Conservation (phyloP, 2,888 invertebrate genomes). For the Prenolepis imparis region DNA sequence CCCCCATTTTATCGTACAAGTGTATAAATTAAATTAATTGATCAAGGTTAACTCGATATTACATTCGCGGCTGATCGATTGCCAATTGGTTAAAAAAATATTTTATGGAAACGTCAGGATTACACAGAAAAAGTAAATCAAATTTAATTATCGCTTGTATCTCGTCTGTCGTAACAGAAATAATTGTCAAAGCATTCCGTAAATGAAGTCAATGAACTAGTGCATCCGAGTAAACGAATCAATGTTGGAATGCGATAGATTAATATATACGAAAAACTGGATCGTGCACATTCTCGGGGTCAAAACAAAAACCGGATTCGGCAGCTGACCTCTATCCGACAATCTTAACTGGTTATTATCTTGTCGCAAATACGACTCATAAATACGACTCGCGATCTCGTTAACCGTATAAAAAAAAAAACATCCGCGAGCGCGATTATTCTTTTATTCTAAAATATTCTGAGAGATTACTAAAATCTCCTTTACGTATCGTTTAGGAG, state of each 20-base stretch:
- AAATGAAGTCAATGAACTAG: conserved; percentile 30
- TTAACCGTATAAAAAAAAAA: not conserved
- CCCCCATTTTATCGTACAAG: not conserved
- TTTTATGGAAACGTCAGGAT: not conserved
- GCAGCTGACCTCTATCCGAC: conserved; percentile 21
- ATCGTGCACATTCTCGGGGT: conserved; percentile 20
- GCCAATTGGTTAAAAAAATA: not conserved
- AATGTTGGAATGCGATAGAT: conserved; percentile 34
- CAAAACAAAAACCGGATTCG: conserved; percentile 9
- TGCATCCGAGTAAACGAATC: not conserved
- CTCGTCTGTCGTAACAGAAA: conserved; percentile 7
- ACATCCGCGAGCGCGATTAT: not conserved
- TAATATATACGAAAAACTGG: conserved; percentile 27
- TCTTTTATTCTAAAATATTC: not conserved
- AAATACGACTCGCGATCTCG: not conserved
- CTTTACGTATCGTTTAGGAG: not conserved
- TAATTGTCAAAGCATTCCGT: conserved; percentile 33
- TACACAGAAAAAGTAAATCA: not conserved
- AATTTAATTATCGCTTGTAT: conserved; percentile 3
- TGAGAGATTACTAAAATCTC: not conserved
- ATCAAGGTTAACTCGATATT: not conserved
- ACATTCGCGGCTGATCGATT: not conserved
- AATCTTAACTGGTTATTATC: not conserved
- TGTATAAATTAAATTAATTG: not conserved
- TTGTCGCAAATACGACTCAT: not conserved